Conservation (phyloP, 1,140 invertebrate species). For the Solenopsis invicta region DNA sequence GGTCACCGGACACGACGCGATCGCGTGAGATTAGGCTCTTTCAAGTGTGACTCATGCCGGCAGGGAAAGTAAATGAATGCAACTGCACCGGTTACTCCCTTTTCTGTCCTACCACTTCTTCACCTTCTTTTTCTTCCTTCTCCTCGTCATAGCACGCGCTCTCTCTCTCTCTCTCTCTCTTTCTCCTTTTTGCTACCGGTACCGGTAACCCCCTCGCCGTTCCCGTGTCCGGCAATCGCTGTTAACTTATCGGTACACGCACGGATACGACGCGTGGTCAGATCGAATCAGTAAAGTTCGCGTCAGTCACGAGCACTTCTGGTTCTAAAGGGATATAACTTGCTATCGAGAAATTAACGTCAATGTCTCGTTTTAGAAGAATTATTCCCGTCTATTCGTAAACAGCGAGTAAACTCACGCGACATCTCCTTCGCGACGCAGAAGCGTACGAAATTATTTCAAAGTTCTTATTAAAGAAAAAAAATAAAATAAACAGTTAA, state of each 20-base stretch:
- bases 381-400: conserved; percentile 29
- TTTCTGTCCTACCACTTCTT: conserved; percentile 33
- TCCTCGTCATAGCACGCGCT: not conserved
- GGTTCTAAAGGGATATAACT: conserved; percentile 37
- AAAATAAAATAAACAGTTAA: not conserved
- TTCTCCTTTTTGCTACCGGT: conserved; percentile 58
- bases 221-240: conserved; percentile 65
- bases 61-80: conserved; percentile 77
- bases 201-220: conserved; percentile 53
- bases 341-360: conserved; percentile 48
- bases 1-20: conserved; percentile 73
- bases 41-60: conserved; percentile 75
- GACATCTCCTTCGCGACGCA: not conserved
- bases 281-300: conserved; percentile 62
- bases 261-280: conserved; percentile 59
- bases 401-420: not conserved
- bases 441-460: not conserved
- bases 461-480: too few species aligned
- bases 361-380: conserved; percentile 41
- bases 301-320: conserved; percentile 55
- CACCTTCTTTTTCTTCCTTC: conserved; percentile 17
- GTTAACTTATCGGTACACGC: conserved; percentile 63
- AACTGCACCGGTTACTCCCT: conserved; percentile 70
- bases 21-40: conserved; percentile 78
- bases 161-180: not conserved